Evolutionary conservation across 1,140 invertebrate species (phyloP), one percentile per base, ranked within the genome.

Genomic region (Listronotus oregonensis): DNA sequence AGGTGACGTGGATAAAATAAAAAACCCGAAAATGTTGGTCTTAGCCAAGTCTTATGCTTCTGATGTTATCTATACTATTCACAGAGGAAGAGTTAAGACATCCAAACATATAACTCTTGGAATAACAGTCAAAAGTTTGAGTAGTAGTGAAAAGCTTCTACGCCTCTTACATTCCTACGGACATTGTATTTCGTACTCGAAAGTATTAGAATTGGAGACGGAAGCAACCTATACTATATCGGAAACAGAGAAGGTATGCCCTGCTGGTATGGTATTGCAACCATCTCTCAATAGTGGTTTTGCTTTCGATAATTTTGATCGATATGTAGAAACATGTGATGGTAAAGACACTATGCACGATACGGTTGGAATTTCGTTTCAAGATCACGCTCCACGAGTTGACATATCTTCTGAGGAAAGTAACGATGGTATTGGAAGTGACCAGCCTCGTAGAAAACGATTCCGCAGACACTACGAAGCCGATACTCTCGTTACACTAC

Each of bases 321-420:
- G 80, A 18, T 80, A 75, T 60, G 79, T 79, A 9, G 79, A 83
- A 42, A 82, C 80, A 31, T 14, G 66, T 8, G 75, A 64, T 70
- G 80, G 79, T 15, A 79, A 77, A 69, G 78, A 77, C 21, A 82
- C 78, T 56, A 43, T 82, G 9, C 77, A 82, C 68, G 81, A 82
- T 57, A 83, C 79, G n/a, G 80, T 82, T 10, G 81, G 80, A 18
- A 81, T 83, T 43, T 77, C 77, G 59, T 79, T 71, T 71, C 15
- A 67, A 62, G 55, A 68, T 27, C 21, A 27, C 5, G n/a, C n/a
- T n/a, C n/a, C n/a, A n/a, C n/a, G n/a, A n/a, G n/a, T n/a, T n/a
- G n/a, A n/a, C 21, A 27, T 3, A 27, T n/a, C n/a, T n/a, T n/a
- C 21, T 27, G 21, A 27, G 5, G 21, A 27, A 27, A 27, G 21